Evolutionary conservation across 2,888 invertebrate genomes (phyloP), one percentile per base, ranked within the genome.

Genomic region (Listrodromus nycthemerus): DNA sequence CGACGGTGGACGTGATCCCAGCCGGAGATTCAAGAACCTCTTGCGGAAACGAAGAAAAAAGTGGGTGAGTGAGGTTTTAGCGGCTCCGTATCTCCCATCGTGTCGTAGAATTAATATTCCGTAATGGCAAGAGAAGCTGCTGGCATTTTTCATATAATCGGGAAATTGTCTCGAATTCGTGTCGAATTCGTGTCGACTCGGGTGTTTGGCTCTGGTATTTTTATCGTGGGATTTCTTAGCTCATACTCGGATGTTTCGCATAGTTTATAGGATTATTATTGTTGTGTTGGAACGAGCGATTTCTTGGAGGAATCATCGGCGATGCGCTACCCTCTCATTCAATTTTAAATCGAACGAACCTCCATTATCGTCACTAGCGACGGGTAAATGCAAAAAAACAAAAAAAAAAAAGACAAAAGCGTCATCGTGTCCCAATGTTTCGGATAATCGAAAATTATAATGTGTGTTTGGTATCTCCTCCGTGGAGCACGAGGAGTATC

Each of bases 121-220:
- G 33, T 13, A 74, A 27, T 50, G 63, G 27, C 74, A 63, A 50
- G 73, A 16, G 45, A 19, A 1, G 27, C 61, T 27, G 27, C 63
- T 74, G 33, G 63, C 63, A 70, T 50, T 71, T 33, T 50, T 50
- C 0, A 19, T 19, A 50, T 21, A 33, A 50, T 74, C 48, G 27
- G 30, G 27, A 61, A 50, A 48, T 41, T 50, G 74, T 50, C 48
- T 10, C 30, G 16, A 33, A 74, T 13, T 74, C 24, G 6, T 27
- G 13, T 19, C 13, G 37, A 58, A 24, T 58, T 30, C 30, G 58
- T 27, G 4, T 19, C 24, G 58, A 58, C 58, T 58, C 13, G 24
- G 5, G 6, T 30, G 30, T 30, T 30, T 58, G 58, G 58, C 24
- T 2, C 45, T 45, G 1, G 13, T 45, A 3, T 16, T 16, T 16